Conservation (phyloP, 2,113 vertebrate species). For the Dicentrarchus labrax region DNA sequence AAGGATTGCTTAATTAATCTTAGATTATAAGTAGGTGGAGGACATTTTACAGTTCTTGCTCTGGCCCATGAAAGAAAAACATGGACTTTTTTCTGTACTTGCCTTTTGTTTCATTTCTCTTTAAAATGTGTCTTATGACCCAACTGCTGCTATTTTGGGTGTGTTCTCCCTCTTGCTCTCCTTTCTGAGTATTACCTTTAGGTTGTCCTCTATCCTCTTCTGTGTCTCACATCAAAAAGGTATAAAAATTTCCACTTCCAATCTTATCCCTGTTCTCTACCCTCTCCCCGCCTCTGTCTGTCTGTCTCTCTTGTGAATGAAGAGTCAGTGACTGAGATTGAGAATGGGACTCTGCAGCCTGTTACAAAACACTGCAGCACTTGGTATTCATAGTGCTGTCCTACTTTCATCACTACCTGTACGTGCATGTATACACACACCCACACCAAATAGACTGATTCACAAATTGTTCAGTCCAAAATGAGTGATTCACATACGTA, state of each 20-base stretch:
- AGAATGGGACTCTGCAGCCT: conserved; percentile 43
- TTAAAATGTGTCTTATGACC: conserved; percentile 37
- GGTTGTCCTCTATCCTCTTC: conserved; percentile 30
- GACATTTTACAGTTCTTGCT: conserved; percentile 9
- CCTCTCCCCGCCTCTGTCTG: not conserved
- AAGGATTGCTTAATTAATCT: conserved; percentile 22
- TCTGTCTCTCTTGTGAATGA: conserved; percentile 53
- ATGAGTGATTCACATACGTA: conserved; percentile 31
- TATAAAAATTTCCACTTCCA: conserved; percentile 11
- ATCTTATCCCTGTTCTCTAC: conserved; percentile 7
- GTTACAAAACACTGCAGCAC: conserved; percentile 71
- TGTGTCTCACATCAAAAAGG: conserved; percentile 6
- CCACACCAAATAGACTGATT: conserved; percentile 43
- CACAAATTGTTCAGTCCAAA: conserved; percentile 19
- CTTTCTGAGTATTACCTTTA: conserved; percentile 41
- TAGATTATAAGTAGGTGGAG: conserved; percentile 30
- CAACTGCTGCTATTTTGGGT: conserved; percentile 52
- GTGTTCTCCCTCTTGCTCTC: conserved; percentile 32
- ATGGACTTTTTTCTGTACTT: not conserved
- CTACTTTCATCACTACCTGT: conserved; percentile 53
- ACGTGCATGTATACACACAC: not conserved
- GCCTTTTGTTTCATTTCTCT: conserved; percentile 16
- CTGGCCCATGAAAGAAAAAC: conserved; percentile 1
- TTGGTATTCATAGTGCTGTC: conserved; percentile 51
- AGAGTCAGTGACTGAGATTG: conserved; percentile 28